Conservation (phyloP, 2,797 vertebrate genomes). For the Sciaenops ocellatus region DNA sequence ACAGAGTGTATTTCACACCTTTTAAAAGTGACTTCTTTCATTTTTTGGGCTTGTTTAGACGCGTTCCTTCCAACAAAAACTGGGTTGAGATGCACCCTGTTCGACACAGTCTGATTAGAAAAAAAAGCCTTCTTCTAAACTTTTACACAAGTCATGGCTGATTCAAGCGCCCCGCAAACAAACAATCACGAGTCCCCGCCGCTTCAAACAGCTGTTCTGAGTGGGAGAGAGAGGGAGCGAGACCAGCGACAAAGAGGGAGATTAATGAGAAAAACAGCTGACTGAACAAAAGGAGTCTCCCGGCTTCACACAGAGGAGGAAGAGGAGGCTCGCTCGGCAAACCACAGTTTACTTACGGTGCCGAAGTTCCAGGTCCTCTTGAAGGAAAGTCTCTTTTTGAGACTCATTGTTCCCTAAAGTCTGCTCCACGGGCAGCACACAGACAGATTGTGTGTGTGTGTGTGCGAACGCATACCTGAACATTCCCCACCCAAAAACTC, state of each 20-base stretch:
- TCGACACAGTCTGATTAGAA: slow-evolving; percentile 26
- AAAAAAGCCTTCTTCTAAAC: slow-evolving; percentile 35
- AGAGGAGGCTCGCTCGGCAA: slow-evolving; percentile 52
- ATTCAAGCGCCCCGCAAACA: slow-evolving; percentile 57
- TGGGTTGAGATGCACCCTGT: slow-evolving; percentile 2
- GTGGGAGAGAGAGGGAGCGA: slow-evolving; percentile 47
- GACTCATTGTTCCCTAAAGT: slow-evolving; percentile 82
- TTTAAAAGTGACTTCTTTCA: slow-evolving; percentile 36
- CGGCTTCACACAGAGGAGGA: slow-evolving; percentile 42
- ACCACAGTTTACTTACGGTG: slow-evolving; percentile 80
- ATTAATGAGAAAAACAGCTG: slow-evolving; percentile 84
- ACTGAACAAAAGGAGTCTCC: slow-evolving; percentile 74
- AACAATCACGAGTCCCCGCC: slow-evolving; percentile 43
- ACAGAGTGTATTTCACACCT: slow-evolving; percentile 2
- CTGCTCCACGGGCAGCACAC: slow-evolving; percentile 72
- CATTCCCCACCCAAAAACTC: slow-evolving; percentile 83
- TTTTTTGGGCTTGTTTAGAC: slow-evolving; percentile 58
- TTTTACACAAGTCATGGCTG: slow-evolving; percentile 54
- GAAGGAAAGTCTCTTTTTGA: slow-evolving; percentile 88
- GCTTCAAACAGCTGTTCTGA: slow-evolving; percentile 75
- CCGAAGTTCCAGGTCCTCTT: slow-evolving; percentile 81
- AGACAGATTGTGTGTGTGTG: slow-evolving; percentile 68
- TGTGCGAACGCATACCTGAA: slow-evolving; percentile 83
- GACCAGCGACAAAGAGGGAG: slow-evolving; percentile 56
- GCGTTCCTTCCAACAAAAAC: slow-evolving; percentile 36